Percentiles rank a stretch among this genome's conserved stretches.
Evolutionary conservation across 2,797 vertebrate genomes (phyloP).

Genomic region (Vultur gryphus): DNA sequence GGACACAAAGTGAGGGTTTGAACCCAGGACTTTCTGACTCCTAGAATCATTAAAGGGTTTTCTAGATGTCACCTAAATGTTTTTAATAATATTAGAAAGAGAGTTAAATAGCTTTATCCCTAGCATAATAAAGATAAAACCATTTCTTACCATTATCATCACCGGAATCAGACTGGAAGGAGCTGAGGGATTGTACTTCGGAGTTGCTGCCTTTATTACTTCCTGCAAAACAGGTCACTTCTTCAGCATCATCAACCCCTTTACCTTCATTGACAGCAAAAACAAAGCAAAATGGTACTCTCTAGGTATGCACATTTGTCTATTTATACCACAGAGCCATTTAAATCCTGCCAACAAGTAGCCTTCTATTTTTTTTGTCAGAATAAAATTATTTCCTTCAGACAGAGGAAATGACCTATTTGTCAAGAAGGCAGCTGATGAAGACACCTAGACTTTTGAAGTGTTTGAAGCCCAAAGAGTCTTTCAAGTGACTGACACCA

Average conservation of each 20-base stretch:
- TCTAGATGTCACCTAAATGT: not conserved
- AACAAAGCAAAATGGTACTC: slow-evolving; percentile 61
- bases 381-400: slow-evolving; percentile 32
- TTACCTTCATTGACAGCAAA: slow-evolving; percentile 79
- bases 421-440: slow-evolving; percentile 14
- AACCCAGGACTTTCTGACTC: not conserved
- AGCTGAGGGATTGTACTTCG: slow-evolving; percentile 94
- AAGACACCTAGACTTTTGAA: slow-evolving; percentile 23
- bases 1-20: not conserved
- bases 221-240: slow-evolving; percentile 90
- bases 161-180: slow-evolving; percentile 94
- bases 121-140: not conserved
- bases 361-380: not conserved
- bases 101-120: not conserved
- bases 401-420: slow-evolving; percentile 3
- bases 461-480: slow-evolving; percentile 17
- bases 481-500: slow-evolving; percentile 49
- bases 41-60: not conserved
- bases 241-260: slow-evolving; percentile 87
- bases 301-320: not conserved
- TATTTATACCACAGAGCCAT: not conserved
- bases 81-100: not conserved
- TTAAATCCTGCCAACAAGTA: not conserved
- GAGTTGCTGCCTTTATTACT: slow-evolving; percentile 95
- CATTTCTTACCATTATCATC: slow-evolving; percentile 94